Conservation (phyloP, 2,797 vertebrate genomes). For the Acanthopagrus latus region DNA sequence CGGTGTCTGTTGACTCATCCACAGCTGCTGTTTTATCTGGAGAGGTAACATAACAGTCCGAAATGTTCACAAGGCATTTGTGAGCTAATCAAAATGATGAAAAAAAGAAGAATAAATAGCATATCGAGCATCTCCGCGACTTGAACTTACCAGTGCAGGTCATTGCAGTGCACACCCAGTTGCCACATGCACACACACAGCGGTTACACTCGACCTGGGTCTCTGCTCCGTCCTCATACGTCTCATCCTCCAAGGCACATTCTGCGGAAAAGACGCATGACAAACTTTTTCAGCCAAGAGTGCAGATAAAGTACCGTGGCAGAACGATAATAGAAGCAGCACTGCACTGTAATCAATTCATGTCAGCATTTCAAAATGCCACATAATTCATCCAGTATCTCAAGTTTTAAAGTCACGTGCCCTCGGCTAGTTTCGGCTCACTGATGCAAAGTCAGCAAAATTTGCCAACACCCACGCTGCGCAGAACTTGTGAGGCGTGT, state of each 20-base stretch:
- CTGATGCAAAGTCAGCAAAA: conserved; percentile 27
- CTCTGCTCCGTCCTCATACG: conserved; percentile 94
- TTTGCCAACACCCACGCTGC: neutral
- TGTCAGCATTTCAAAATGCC: conserved; percentile 40
- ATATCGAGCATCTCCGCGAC: neutral
- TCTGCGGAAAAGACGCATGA: conserved; percentile 80
- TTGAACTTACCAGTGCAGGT: conserved; percentile 90
- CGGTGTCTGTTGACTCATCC: conserved; percentile 79
- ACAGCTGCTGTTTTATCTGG: conserved; percentile 86
- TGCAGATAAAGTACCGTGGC: conserved; percentile 18
- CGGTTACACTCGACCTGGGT: conserved; percentile 98
- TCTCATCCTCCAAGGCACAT: conserved; percentile 97
- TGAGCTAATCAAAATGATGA: neutral
- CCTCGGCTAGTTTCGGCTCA: conserved; percentile 18
- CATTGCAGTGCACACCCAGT: conserved; percentile 99
- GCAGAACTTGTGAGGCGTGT: neutral
- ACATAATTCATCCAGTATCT: conserved; percentile 7
- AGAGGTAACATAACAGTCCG: conserved; percentile 28
- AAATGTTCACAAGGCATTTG: neutral
- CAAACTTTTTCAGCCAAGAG: conserved; percentile 11
- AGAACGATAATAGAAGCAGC: conserved; percentile 21
- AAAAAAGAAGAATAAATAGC: neutral
- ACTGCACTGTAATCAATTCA: conserved; percentile 2
- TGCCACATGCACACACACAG: conserved; percentile 97
- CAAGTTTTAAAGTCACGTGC: conserved; percentile 1